A percentile compares a stretch with the other conserved stretches of the same genome.
phyloP scores from a whole-genome alignment of 1,140 invertebrate species.

The Drosophila sp. region DNA sequence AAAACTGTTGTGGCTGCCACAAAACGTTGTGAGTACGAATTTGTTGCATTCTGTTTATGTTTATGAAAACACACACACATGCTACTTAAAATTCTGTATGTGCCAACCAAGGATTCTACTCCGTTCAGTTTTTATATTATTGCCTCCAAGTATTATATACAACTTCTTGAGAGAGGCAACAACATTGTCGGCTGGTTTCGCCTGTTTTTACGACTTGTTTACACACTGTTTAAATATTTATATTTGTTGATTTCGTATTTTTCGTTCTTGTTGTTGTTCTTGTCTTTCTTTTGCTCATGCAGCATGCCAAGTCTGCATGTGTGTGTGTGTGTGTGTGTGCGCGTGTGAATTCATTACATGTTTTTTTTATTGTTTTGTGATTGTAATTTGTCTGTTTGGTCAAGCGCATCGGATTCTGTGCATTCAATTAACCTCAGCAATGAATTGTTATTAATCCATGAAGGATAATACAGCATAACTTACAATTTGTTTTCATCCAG shows the following conservation, averaged over 20 bases:
- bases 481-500: conserved; percentile 34
- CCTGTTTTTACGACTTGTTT: conserved; percentile 30
- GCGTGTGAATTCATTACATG: conserved; percentile 18
- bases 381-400: conserved; percentile 25
- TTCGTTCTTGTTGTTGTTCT: neutral
- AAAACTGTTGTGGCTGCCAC: conserved; percentile 9
- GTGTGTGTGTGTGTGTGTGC: conserved; percentile 8
- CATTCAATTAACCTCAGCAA: conserved; percentile 61
- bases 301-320: conserved; percentile 23
- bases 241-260: conserved; percentile 5
- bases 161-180: neutral
- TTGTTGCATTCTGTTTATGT: conserved; percentile 27
- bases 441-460: conserved; percentile 51
- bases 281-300: conserved; percentile 23
- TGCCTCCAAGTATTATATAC: conserved; percentile 3
- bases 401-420: conserved; percentile 14
- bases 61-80: conserved; percentile 20
- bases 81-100: conserved; percentile 8
- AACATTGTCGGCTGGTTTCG: neutral
- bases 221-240: conserved; percentile 23
- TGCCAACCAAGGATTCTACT: conserved; percentile 1
- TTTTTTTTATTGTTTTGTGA: conserved; percentile 6
- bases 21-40: conserved; percentile 16
- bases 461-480: conserved; percentile 14
- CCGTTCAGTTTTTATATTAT: conserved; percentile 15